Conservation (phyloP, 1,140 invertebrate genomes). For the Orchestia grillus region DNA sequence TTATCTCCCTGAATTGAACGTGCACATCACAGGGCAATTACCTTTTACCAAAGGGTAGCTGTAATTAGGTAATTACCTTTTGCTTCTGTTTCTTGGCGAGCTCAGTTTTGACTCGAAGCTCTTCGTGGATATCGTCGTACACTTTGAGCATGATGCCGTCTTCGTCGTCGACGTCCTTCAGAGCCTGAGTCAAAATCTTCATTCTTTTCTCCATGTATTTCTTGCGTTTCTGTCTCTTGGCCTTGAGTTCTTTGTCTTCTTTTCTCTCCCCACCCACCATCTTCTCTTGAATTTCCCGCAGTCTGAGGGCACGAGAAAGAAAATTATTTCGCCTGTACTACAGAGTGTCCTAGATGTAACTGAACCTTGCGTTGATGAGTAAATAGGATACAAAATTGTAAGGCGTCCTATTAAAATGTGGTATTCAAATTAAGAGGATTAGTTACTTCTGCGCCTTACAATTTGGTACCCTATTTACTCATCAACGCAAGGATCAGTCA, state of each 20-base stretch:
- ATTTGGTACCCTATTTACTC: no score
- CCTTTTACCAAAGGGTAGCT: no score
- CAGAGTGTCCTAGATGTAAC: no score
- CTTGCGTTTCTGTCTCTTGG: constrained; percentile 74
- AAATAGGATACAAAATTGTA: no score
- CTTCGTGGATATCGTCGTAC: constrained; percentile 84
- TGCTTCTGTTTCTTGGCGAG: constrained; percentile 79
- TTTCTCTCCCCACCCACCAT: constrained; percentile 86
- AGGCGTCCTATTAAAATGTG: no score
- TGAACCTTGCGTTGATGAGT: no score
- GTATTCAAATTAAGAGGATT: no score
- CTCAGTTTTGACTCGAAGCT: constrained; percentile 81
- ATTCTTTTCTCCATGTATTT: constrained; percentile 80
- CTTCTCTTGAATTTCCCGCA: constrained; percentile 80
- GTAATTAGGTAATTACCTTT: constrained; percentile 77
- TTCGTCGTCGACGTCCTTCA: constrained; percentile 81
- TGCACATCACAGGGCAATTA: no score
- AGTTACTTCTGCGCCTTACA: no score
- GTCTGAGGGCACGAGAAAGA: constrained; percentile 70
- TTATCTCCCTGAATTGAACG: no score
- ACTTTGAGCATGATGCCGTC: constrained; percentile 78
- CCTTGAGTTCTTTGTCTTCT: constrained; percentile 77
- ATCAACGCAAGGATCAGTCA: no score
- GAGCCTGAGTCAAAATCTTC: constrained; percentile 76
- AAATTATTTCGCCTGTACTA: no score